phyloP scores from a whole-genome alignment of 2,797 vertebrate genomes.

The Parauchenoglanis ngamensis region DNA sequence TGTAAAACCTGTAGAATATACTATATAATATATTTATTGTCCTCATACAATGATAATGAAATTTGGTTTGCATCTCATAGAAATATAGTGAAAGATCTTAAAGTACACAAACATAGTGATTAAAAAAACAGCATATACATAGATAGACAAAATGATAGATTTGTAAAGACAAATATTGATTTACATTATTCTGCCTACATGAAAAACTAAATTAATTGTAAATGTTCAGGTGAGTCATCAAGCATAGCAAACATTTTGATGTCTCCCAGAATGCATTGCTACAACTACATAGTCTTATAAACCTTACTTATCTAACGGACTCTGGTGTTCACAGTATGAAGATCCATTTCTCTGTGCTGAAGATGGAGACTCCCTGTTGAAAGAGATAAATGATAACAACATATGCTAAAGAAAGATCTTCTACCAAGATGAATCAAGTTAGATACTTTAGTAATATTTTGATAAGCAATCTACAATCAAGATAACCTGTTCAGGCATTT shows the following conservation, averaged over 20 bases:
- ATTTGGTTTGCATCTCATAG: neutral
- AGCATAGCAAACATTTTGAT: neutral
- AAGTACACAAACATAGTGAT: conserved; percentile 3
- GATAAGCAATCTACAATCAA: neutral
- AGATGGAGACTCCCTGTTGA: conserved; percentile 57
- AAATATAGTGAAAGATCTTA: neutral
- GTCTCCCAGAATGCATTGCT: neutral
- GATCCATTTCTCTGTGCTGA: conserved; percentile 60
- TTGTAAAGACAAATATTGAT: neutral
- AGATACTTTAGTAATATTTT: neutral
- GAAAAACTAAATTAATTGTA: neutral
- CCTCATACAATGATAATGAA: neutral
- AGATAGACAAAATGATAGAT: neutral
- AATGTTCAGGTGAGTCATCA: neutral
- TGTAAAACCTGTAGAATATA: neutral
- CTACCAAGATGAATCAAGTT: neutral
- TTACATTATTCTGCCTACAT: neutral
- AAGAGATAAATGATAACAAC: neutral
- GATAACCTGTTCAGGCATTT: neutral
- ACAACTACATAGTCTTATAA: neutral
- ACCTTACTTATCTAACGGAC: conserved; percentile 54
- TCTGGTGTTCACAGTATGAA: conserved; percentile 59
- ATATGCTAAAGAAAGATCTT: neutral
- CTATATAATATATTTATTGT: neutral
- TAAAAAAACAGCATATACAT: neutral